Evolutionary conservation across 2,888 invertebrate species (phyloP).

Genomic region (Drosophila parthenogenetica): DNA sequence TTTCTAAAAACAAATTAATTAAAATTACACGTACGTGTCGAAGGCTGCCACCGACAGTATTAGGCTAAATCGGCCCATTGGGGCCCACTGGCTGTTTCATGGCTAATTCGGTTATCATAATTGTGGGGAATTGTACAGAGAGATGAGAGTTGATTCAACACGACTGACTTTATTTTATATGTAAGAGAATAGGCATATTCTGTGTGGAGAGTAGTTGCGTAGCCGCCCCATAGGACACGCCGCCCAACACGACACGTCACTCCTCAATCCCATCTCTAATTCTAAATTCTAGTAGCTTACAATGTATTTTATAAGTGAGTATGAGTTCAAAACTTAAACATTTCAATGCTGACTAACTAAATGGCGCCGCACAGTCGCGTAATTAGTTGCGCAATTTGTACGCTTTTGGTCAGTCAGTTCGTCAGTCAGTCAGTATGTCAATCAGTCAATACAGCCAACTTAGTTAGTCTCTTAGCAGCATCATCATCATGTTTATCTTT

Average conservation of each 20-base stretch:
- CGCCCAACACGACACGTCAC: not conserved
- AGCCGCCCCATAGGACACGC: not conserved
- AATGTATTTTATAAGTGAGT: constrained; percentile 17
- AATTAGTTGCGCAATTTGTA: constrained; percentile 73
- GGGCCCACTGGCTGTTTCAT: constrained; percentile 39
- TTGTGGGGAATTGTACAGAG: not conserved
- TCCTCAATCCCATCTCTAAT: not conserved
- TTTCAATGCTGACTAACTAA: constrained; percentile 59
- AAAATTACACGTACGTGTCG: constrained; percentile 75
- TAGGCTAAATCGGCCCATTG: constrained; percentile 23
- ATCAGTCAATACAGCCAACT: constrained; percentile 17
- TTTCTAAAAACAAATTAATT: constrained; percentile 74
- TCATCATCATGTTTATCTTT: not conserved
- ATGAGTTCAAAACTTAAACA: constrained; percentile 27
- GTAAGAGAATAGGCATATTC: too few species aligned
- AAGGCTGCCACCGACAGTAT: constrained; percentile 52
- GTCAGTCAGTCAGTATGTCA: constrained; percentile 20
- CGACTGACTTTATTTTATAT: too few species aligned
- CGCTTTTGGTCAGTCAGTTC: constrained; percentile 43
- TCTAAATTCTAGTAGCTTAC: not conserved
- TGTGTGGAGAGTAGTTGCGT: too few species aligned
- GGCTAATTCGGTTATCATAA: constrained; percentile 53
- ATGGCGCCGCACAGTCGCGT: constrained; percentile 62
- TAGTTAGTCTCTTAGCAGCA: constrained; percentile 22
- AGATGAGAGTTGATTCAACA: too few species aligned